Evolutionary conservation across 2,113 vertebrate species (phyloP).

Genomic region (Dipodomys merriami): DNA sequence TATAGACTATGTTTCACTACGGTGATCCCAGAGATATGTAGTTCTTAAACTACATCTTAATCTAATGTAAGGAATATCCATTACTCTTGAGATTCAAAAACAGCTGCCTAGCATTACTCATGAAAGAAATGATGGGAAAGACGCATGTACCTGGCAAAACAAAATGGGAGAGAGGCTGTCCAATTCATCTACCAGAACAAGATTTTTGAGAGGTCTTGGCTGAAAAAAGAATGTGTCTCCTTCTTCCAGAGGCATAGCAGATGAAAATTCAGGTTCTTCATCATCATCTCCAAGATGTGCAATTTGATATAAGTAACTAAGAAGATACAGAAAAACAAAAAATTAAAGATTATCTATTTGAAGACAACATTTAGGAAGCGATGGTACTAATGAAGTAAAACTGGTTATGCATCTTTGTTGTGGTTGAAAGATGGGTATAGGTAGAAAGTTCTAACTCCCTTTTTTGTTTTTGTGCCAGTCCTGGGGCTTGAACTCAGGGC

Average conservation of each 20-base stretch:
- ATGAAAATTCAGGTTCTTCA: constrained; percentile 98
- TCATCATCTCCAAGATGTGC: constrained; percentile 98
- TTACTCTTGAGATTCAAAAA: not conserved
- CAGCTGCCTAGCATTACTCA: not conserved
- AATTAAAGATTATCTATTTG: not conserved
- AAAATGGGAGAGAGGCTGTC: constrained; percentile 98
- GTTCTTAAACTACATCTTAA: not conserved
- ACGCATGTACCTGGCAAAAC: constrained; percentile 92
- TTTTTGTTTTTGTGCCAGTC: too few relatives aligned
- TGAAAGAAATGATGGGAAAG: not conserved
- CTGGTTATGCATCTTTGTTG: not conserved
- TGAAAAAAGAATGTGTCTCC: constrained; percentile 99
- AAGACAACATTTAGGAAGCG: not conserved
- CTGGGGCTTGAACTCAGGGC: too few relatives aligned
- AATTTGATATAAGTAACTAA: constrained; percentile 98
- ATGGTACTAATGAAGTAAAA: not conserved
- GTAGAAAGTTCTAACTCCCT: not conserved
- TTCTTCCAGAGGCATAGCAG: constrained; percentile 98
- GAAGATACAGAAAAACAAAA: not conserved
- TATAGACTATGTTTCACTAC: not conserved
- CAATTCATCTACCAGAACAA: constrained; percentile 96
- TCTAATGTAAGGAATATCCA: constrained; percentile 42
- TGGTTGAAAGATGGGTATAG: not conserved
- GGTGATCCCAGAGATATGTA: not conserved
- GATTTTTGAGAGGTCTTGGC: constrained; percentile 96